Conservation (phyloP, 1,140 invertebrate species). For the Luehdorfia chinensis region DNA sequence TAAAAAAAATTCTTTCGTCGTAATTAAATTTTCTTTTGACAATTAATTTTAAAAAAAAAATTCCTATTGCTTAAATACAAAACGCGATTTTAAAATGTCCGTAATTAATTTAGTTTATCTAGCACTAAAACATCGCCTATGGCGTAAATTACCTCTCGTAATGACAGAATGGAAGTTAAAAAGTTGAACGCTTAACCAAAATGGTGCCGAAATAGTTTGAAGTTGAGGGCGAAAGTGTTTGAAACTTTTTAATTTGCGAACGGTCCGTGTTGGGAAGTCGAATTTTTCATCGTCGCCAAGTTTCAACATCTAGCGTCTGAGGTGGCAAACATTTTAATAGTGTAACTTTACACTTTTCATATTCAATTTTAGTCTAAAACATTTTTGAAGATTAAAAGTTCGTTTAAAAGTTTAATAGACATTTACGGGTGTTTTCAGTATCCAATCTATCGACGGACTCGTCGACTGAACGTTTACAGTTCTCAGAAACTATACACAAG, state of each 20-base stretch:
- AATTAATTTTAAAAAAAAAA: too few relatives aligned
- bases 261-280: constrained; percentile 44
- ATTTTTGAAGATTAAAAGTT: not conserved
- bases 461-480: too few relatives aligned
- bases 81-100: too few relatives aligned
- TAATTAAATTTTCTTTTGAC: too few relatives aligned
- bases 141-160: constrained; percentile 17
- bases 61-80: too few relatives aligned
- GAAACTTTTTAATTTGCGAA: constrained; percentile 68
- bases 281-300: constrained; percentile 53
- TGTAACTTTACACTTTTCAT: constrained; percentile 32
- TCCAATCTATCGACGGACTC: too few relatives aligned
- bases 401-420: not conserved
- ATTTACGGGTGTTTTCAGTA: not conserved
- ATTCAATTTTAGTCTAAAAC: constrained; percentile 18
- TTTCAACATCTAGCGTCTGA: constrained; percentile 25
- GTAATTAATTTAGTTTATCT: not conserved
- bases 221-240: constrained; percentile 62
- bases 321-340: constrained; percentile 43
- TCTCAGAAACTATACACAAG: too few relatives aligned
- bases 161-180: constrained; percentile 48
- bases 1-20: too few relatives aligned
- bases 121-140: constrained; percentile 9
- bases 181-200: constrained; percentile 61
- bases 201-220: constrained; percentile 62